A percentile compares a stretch with the other conserved stretches of the same genome.
phyloP scores from a whole-genome alignment of 2,888 invertebrate genomes.

The Ferdinandea cuprea region DNA sequence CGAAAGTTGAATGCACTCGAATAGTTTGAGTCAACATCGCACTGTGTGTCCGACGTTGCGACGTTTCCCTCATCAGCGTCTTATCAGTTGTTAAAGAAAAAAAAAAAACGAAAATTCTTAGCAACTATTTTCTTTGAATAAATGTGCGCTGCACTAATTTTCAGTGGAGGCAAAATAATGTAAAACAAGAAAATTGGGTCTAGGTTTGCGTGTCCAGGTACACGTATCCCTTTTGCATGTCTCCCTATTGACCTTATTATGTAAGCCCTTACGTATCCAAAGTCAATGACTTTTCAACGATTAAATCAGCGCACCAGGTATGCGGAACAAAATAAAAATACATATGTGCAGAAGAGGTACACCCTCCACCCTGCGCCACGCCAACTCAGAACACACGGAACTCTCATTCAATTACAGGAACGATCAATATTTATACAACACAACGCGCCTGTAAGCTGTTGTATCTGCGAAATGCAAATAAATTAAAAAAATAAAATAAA shows the following conservation, averaged over 20 bases:
- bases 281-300: constrained; percentile 65
- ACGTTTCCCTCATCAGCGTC: constrained; percentile 31
- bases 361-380: too few relatives aligned
- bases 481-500: constrained; percentile 48
- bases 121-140: constrained; percentile 11
- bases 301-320: constrained; percentile 50
- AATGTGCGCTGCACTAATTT: not conserved
- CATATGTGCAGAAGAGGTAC: constrained; percentile 19
- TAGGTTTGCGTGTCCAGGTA: constrained; percentile 70
- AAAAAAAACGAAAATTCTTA: constrained; percentile 23
- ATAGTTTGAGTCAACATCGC: constrained; percentile 60
- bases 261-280: constrained; percentile 47
- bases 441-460: constrained; percentile 8
- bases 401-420: constrained; percentile 54
- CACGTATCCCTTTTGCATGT: constrained; percentile 43
- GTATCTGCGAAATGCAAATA: constrained; percentile 65
- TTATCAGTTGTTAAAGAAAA: constrained; percentile 63
- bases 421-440: constrained; percentile 65
- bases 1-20: constrained; percentile 73
- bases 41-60: constrained; percentile 7
- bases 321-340: constrained; percentile 26
- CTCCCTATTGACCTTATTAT: constrained; percentile 67
- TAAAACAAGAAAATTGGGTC: constrained; percentile 52
- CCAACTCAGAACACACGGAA: constrained; percentile 39
- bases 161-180: not conserved